phyloP scores from a whole-genome alignment of 2,888 invertebrate species.

The Cyclophora punctaria region DNA sequence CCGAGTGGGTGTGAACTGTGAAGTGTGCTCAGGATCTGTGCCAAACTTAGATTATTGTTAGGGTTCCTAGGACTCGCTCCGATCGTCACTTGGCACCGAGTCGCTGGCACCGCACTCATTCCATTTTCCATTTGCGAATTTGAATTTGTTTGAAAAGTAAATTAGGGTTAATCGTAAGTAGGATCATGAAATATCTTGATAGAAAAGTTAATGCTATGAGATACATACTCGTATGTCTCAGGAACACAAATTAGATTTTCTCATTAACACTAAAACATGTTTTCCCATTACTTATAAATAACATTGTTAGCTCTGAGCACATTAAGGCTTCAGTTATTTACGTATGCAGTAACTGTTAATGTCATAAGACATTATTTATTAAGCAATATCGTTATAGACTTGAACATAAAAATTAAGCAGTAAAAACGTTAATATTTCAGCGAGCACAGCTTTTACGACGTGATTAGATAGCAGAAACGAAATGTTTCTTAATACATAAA shows the following conservation, averaged over 20 bases:
- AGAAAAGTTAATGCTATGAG: no score
- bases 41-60: slow-evolving; percentile 33
- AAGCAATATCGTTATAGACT: not conserved
- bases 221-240: no score
- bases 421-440: not conserved
- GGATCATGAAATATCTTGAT: no score
- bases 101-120: slow-evolving; percentile 12
- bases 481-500: no score
- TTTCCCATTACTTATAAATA: no score
- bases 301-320: no score
- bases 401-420: slow-evolving; percentile 4
- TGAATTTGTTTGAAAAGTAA: slow-evolving; percentile 15
- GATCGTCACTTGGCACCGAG: slow-evolving; percentile 27
- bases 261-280: no score
- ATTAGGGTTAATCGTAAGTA: slow-evolving; percentile 4
- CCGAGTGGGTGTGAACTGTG: slow-evolving; percentile 6
- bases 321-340: not conserved
- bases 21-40: slow-evolving; percentile 15
- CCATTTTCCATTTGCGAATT: slow-evolving; percentile 23
- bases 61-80: slow-evolving; percentile 24
- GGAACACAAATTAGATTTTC: no score
- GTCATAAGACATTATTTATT: not conserved
- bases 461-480: no score
- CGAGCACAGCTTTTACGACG: no score
- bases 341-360: not conserved